Percentiles rank a stretch among this genome's conserved stretches.
Evolutionary conservation across 2,888 invertebrate species (phyloP).

Genomic region (Agrochola lota): DNA sequence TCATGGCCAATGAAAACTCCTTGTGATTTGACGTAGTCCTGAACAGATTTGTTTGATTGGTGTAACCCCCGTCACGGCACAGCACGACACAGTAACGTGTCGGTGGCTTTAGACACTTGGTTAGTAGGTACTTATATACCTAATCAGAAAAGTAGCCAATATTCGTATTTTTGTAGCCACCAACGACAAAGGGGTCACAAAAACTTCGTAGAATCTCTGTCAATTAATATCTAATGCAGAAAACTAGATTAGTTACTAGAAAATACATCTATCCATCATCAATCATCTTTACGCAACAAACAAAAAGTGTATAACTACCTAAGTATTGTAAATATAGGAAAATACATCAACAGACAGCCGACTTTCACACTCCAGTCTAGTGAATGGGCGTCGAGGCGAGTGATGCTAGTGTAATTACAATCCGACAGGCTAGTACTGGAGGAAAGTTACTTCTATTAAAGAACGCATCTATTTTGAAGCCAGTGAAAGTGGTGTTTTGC

Average conservation of each 20-base stretch:
- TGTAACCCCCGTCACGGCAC: no score
- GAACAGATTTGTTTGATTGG: no score
- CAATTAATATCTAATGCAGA: not conserved
- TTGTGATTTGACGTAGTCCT: no score
- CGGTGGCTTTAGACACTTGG: not conserved
- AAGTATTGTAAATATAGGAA: slow-evolving; percentile 16
- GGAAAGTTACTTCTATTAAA: slow-evolving; percentile 69
- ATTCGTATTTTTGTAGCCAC: not conserved
- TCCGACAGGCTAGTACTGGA: slow-evolving; percentile 59
- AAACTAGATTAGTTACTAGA: slow-evolving; percentile 11
- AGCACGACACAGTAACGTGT: no score
- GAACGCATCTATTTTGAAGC: slow-evolving; percentile 66
- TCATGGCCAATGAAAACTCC: no score
- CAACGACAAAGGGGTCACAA: not conserved
- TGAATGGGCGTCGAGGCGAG: slow-evolving; percentile 39
- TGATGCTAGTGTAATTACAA: slow-evolving; percentile 58
- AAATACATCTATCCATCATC: slow-evolving; percentile 9
- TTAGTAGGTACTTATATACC: not conserved
- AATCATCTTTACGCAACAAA: slow-evolving; percentile 34
- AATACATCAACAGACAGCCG: slow-evolving; percentile 4
- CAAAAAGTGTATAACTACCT: slow-evolving; percentile 17
- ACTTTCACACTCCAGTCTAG: slow-evolving; percentile 56
- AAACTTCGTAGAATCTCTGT: not conserved
- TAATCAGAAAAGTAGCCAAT: not conserved
- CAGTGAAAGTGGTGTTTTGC: slow-evolving; percentile 80